Percentiles rank a stretch among this genome's conserved stretches.
Conservation (phyloP, 2,797 vertebrate species). For the Ataeniobius toweri region DNA sequence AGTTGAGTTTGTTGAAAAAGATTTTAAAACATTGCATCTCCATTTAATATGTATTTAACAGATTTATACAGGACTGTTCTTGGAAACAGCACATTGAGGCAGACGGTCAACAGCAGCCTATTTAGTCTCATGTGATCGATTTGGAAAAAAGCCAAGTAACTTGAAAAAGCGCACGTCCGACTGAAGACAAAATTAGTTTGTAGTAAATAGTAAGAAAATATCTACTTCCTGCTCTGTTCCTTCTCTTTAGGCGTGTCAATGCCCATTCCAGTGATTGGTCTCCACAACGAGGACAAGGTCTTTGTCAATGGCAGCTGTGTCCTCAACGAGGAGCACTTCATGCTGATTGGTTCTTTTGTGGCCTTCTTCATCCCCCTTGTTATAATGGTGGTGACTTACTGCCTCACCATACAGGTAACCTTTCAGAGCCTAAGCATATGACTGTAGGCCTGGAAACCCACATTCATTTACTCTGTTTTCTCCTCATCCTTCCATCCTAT, state of each 20-base stretch:
- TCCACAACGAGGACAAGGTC: slow-evolving; percentile 91
- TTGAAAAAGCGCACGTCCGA: neutral
- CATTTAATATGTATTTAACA: neutral
- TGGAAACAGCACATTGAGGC: neutral
- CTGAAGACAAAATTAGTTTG: neutral
- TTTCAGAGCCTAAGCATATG: neutral
- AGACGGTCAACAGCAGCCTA: neutral
- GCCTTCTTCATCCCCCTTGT: slow-evolving; percentile 98
- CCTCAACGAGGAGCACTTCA: slow-evolving; percentile 93
- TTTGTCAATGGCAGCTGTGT: slow-evolving; percentile 91
- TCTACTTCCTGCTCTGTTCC: neutral
- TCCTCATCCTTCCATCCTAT: neutral
- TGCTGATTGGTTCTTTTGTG: slow-evolving; percentile 96
- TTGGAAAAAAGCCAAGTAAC: neutral
- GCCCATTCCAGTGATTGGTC: slow-evolving; percentile 95
- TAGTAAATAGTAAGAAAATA: neutral
- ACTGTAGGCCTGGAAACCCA: neutral
- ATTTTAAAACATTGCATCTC: too few relatives aligned
- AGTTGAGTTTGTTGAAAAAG: neutral
- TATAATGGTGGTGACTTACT: slow-evolving; percentile 98
- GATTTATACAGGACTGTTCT: neutral
- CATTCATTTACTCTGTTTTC: neutral
- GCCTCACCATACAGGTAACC: slow-evolving; percentile 87
- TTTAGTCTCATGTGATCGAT: neutral
- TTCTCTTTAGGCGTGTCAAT: slow-evolving; percentile 88